phyloP scores from a whole-genome alignment of 2,888 invertebrate species.

The Smittia sp. region DNA sequence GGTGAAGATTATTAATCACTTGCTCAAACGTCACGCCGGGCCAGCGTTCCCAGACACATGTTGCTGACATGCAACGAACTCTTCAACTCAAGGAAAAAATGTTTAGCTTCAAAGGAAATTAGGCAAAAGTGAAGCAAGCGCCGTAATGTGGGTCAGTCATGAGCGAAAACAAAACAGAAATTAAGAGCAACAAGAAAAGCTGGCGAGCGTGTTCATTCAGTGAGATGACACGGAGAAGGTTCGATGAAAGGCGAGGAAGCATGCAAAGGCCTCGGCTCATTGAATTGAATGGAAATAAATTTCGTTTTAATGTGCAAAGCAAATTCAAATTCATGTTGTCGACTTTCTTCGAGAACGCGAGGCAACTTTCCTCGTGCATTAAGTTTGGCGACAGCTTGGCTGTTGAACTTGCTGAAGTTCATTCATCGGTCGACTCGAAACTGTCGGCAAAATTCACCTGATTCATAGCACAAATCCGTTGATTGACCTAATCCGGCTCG shows the following conservation, averaged over 20 bases:
- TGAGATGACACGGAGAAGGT: background rate
- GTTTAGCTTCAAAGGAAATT: background rate
- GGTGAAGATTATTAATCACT: background rate
- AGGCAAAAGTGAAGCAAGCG: background rate
- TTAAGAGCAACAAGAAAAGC: background rate
- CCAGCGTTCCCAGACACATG: background rate
- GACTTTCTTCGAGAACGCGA: background rate
- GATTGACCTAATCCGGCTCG: background rate
- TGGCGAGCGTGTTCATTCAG: background rate
- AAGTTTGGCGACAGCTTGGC: background rate
- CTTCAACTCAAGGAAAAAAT: background rate
- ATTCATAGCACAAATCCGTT: background rate
- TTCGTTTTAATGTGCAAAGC: background rate
- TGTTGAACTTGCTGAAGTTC: background rate
- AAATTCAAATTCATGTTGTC: background rate
- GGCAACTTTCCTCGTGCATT: background rate
- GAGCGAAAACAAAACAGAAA: background rate
- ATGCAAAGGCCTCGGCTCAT: background rate
- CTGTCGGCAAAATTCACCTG: background rate
- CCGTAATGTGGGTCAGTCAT: background rate
- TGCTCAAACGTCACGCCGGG: background rate
- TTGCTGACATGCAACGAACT: background rate
- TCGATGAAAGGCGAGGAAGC: background rate
- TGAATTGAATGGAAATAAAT: background rate
- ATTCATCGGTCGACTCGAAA: background rate